These are phyloP conservation scores for Arizona elegans DNA, from an alignment of 2,113 vertebrate species.

Conservation along the genomic window DNA sequence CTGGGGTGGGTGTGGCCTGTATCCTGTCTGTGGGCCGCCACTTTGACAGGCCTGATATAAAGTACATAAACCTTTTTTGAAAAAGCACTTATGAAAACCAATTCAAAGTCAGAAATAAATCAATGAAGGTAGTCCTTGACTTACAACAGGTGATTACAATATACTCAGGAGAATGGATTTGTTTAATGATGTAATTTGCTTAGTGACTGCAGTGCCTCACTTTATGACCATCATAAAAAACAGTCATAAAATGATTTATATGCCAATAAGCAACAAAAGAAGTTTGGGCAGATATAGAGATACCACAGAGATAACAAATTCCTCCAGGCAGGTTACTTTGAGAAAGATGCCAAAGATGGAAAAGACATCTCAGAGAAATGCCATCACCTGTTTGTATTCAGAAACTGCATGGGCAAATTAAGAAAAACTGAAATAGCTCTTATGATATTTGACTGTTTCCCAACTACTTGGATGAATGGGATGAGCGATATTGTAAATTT, in stretches of 20 bases:
- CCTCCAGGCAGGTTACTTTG: background rate
- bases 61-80: background rate
- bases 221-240: background rate
- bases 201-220: too few relatives aligned
- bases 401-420: background rate
- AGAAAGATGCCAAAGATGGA: background rate
- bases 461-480: background rate
- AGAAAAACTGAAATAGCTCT: background rate
- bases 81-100: background rate
- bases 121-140: background rate
- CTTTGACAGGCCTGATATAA: too few relatives aligned
- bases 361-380: background rate
- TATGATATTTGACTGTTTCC: background rate
- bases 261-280: background rate
- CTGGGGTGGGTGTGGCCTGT: too few relatives aligned
- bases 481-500: background rate
- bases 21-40: too few relatives aligned
- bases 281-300: background rate
- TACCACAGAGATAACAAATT: background rate
- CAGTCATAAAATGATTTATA: background rate
- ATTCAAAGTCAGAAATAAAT: background rate
- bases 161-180: background rate
- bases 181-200: background rate
- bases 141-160: background rate
- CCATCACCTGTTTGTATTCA: background rate